Conservation (phyloP, 1,140 invertebrate species). For the Drosophila sucinea region DNA sequence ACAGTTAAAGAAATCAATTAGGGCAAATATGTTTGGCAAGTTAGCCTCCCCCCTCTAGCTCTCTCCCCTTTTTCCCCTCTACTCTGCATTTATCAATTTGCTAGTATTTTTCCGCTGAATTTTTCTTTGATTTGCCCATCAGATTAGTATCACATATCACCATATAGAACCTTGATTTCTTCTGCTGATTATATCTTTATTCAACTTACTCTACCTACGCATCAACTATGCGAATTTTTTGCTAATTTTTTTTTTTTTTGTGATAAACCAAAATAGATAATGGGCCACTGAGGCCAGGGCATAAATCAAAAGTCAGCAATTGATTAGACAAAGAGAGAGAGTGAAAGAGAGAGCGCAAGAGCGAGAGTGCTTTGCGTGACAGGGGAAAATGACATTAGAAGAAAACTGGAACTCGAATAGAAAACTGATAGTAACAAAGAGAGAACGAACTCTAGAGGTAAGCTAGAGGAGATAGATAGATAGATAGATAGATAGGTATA, state of each 20-base stretch:
- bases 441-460: background rate
- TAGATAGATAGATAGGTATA: background rate
- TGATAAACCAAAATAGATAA: slow-evolving; percentile 50
- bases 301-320: slow-evolving; percentile 50
- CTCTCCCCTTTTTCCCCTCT: background rate
- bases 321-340: slow-evolving; percentile 24
- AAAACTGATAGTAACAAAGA: slow-evolving; percentile 24
- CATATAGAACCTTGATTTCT: slow-evolving; percentile 8
- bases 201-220: background rate
- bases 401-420: slow-evolving; percentile 25
- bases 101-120: background rate
- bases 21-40: slow-evolving; percentile 7
- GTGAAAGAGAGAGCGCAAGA: background rate
- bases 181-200: slow-evolving; percentile 8
- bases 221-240: background rate
- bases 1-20: slow-evolving; percentile 3
- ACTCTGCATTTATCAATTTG: background rate
- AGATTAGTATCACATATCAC: background rate
- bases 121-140: background rate
- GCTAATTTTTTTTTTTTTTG: background rate
- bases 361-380: slow-evolving; percentile 12
- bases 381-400: slow-evolving; percentile 17
- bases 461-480: background rate
- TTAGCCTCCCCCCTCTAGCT: background rate
- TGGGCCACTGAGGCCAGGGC: slow-evolving; percentile 25